Base-by-base conservation (phyloP, 53 echinoderm and acorn worm genomes). In the Paelopatides confundens region DNA sequence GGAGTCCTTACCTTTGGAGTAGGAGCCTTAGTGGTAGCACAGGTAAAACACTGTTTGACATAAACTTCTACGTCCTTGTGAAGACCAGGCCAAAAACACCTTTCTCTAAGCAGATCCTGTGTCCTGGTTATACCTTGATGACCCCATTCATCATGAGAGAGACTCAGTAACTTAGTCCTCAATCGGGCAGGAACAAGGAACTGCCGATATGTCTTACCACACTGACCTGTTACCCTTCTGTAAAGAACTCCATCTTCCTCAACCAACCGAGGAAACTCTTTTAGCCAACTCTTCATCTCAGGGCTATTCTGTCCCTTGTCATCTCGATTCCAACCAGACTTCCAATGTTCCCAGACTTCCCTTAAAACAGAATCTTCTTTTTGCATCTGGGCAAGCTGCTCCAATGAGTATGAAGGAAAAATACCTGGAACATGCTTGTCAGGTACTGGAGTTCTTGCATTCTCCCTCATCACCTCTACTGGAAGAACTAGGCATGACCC, bases 321-420 rank as follows among this genome's bases (percentile, higher is more conserved):
- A 10, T 82, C 86, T 40, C 89, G 87, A 12, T 82, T 39, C 92
- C 92, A 91, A 2, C 71, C 24, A 3, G 26, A 58, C 27, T 82
- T 76, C 81, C 82, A 82, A 31, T 69, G 47, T 0, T 35, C 6
- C 88, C 82, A 70, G 5, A 92, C 85, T 31, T 54, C 62, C 0
- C 58, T 23, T 15, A 92, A 74, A 1, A 62, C 37, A 2, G 35
- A 39, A 87, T 94, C 94, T 1, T 87, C 76, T 39, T 47, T 62
- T 48, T 94, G 94, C 37, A 94, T 74, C 36, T n/a, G 26, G 4
- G 67, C 64, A 10, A 94, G 43, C 52, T 94, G 68, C 14, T 82
- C 86, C 29, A 30, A 26, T 0, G 88, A 76, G 15, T 86, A 91
- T 2, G 94, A 94, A 46, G 94, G 94, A 24, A 93, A 21, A 18